Evolutionary conservation across 1,140 invertebrate genomes (phyloP), one percentile per base, ranked within the genome.

Genomic region (Drosophila ficusphila): DNA sequence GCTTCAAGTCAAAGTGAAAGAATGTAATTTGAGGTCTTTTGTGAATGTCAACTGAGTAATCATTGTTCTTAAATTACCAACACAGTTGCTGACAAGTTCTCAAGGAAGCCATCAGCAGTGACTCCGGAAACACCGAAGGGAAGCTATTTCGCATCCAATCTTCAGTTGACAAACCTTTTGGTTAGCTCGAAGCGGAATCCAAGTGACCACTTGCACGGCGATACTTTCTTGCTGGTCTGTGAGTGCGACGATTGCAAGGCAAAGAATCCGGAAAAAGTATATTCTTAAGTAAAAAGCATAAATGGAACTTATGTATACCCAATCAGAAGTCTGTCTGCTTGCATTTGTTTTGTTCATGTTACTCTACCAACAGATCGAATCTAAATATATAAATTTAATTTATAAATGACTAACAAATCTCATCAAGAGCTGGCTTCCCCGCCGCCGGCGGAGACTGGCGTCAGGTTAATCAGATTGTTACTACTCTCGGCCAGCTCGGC

Each of bases 401-500:
- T 82, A 69, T 38, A 83, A 75, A 58, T 72, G 41, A 61, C 53
- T 70, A 74, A 83, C 53, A 68, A 73, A 71, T 73, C 68, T 67
- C 34, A 46, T 76, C 56, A 75, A 29, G 57, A 51, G 38, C 69
- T 64, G 5, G 52, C 56, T 9, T 70, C 81, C 25, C 36, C 46
- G 12, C 51, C 79, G 38, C 29, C 25, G 16, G 67, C 58, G 38
- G 67, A 41, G 1, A 93, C 92, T 42, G 95, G 94, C 74, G 92
- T 94, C 31, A 99, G 93, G 90, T 96, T 98, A 57, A 99, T 98
- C 6, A 99, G 92, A 77, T 95, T 94, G 93, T 99, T 98, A 69
- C 98, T 99, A 85, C 96, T 96, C 91, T 99, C 98, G 0, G 96
- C 98, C 42, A 99, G 92, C 83, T 99, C 99, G 4, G 94, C 90